Base-by-base conservation (phyloP, 2,113 vertebrate species). In the Chloroceryle aenea region DNA sequence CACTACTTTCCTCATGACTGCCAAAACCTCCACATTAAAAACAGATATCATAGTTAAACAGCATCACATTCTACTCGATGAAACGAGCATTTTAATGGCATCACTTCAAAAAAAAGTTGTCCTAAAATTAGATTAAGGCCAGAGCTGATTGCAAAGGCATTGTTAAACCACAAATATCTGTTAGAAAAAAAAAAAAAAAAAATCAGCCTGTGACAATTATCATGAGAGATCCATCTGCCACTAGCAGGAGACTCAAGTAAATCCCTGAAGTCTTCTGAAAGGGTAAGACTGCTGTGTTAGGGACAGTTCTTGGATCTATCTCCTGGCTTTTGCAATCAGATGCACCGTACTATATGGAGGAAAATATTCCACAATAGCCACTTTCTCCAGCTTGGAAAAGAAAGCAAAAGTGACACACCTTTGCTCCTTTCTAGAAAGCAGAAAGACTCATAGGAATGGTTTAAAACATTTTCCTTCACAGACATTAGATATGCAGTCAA, bases 111-210 rank as follows among this genome's bases (percentile, higher is more conserved):
- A 96, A 91, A 21, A 82, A 48, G 11, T 55, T 14, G 20, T 87
- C 69, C 90, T 98, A 97, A 97, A 96, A 98, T 94, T 64, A 97
- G 95, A 97, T 97, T 97, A 97, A 96, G 96, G 95, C 94, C 93
- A 96, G 95, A 95, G 93, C 88, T 93, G 96, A 98, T 91, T 95
- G 95, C 96, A 96, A 97, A 96, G 52, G 93, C 94, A 94, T 77
- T 91, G 97, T 96, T 96, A 95, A 96, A 97, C 97, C 96, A 95
- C 96, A 96, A 96, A 21, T 96, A 96, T 95, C 92, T 96, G 86
- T 93, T 93, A 76, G 95, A 86, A 63, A 40, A 63, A 52, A 92
- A 91, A 79, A 95, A 86, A 64, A 43, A 64, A 56, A 90, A 91
- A 68, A 91, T 89, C 83, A 96, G 90, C 43, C 96, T 89, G 76